These are phyloP conservation scores for Pituophis catenifer DNA, from an alignment of 2,113 vertebrate species.

Conservation along the genomic window DNA sequence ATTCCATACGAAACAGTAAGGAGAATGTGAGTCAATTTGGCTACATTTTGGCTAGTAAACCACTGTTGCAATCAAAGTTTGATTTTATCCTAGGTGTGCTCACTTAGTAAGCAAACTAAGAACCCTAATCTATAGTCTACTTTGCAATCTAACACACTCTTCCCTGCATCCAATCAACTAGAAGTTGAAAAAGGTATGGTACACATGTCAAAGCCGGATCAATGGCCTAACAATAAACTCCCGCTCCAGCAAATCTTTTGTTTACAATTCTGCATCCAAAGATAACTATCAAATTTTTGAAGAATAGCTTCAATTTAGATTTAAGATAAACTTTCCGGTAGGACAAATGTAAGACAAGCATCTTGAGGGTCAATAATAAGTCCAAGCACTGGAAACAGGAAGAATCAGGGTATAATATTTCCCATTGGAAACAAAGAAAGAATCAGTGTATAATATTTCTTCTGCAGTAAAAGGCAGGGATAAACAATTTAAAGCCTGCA, in stretches of 20 bases:
- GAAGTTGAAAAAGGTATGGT: background rate
- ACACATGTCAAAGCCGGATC: background rate
- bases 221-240: conserved; percentile 40
- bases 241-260: background rate
- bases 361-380: fast-evolving
- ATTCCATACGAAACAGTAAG: background rate
- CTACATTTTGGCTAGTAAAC: background rate
- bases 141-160: background rate
- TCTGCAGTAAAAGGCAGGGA: background rate
- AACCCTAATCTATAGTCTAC: background rate
- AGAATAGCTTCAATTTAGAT: conserved; percentile 18
- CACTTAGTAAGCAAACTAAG: background rate
- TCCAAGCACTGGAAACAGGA: background rate
- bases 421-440: background rate
- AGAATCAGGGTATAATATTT: background rate
- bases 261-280: background rate
- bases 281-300: background rate
- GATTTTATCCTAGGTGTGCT: background rate
- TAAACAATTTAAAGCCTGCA: background rate
- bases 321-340: background rate
- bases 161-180: background rate
- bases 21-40: background rate
- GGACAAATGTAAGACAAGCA: conserved; percentile 7
- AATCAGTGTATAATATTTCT: conserved; percentile 9
- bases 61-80: background rate